Conservation (phyloP, 2,797 vertebrate species). For the Poeciliopsis paucimaculata region DNA sequence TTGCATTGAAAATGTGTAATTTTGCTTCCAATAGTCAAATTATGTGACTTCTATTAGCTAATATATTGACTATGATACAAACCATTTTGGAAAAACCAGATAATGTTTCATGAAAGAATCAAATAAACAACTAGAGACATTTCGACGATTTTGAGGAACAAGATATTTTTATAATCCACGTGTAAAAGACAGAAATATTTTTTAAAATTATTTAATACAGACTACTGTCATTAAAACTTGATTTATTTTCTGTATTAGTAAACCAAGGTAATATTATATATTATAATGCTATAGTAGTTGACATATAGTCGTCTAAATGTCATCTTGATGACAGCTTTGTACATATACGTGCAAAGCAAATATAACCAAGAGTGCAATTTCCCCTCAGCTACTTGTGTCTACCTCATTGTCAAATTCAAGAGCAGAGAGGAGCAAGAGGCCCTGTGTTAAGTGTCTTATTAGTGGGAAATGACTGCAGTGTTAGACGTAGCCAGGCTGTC, state of each 20-base stretch:
- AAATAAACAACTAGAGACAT: background rate
- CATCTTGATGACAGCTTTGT: conserved; percentile 58
- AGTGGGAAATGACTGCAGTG: conserved; percentile 76
- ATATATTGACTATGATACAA: background rate
- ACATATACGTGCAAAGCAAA: conserved; percentile 66
- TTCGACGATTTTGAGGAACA: background rate
- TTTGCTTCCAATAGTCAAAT: background rate
- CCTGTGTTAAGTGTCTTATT: conserved; percentile 84
- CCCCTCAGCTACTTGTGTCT: conserved; percentile 67
- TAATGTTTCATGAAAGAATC: background rate
- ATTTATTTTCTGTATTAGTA: conserved; percentile 13
- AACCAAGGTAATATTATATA: conserved; percentile 4
- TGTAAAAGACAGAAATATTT: background rate
- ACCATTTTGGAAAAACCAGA: background rate
- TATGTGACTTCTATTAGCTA: background rate
- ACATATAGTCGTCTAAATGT: conserved; percentile 37
- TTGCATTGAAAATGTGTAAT: background rate
- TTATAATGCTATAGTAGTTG: conserved; percentile 11
- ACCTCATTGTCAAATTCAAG: conserved; percentile 61
- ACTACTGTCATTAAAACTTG: background rate
- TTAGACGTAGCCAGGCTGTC: conserved; percentile 69
- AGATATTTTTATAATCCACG: background rate
- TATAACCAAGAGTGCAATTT: conserved; percentile 68
- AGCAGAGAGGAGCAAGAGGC: conserved; percentile 68
- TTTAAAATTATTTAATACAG: background rate